Percentiles rank a stretch among this genome's conserved stretches.
Evolutionary conservation across 1,140 invertebrate genomes (phyloP).

Genomic region (Drosophila miranda): DNA sequence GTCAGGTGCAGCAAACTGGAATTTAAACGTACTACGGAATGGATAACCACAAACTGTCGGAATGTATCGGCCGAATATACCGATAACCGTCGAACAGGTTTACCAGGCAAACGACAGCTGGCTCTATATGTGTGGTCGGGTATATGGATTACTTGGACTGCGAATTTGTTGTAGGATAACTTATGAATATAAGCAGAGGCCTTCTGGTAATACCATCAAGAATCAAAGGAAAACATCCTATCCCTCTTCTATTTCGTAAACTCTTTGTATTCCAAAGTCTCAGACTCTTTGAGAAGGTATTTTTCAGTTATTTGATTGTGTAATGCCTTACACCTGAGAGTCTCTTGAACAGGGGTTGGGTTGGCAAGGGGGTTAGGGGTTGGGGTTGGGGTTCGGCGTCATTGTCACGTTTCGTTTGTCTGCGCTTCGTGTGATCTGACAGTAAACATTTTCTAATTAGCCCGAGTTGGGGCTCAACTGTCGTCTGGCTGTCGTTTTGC

Average conservation of each 20-base stretch:
- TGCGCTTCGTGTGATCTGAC: slow-evolving; percentile 15
- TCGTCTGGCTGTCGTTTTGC: slow-evolving; percentile 42
- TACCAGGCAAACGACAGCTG: not conserved
- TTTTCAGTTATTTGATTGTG: not conserved
- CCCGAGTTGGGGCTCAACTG: slow-evolving; percentile 20
- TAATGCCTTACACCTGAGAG: slow-evolving; percentile 1
- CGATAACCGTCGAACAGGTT: slow-evolving; percentile 22
- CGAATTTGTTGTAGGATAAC: no score
- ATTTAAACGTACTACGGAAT: slow-evolving; percentile 45
- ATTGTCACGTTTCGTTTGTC: slow-evolving; percentile 61
- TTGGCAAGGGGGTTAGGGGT: not conserved
- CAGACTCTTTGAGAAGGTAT: no score
- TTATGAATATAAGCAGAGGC: no score
- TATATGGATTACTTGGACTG: no score
- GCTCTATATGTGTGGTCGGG: no score
- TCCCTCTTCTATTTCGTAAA: no score
- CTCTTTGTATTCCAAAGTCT: no score
- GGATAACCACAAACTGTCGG: slow-evolving; percentile 45
- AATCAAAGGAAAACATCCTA: no score
- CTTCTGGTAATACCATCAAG: no score
- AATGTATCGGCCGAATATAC: slow-evolving; percentile 54
- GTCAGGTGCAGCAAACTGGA: slow-evolving; percentile 69
- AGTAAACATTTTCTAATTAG: slow-evolving; percentile 51
- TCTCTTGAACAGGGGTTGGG: not conserved
- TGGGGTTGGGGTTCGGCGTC: slow-evolving; percentile 28